These are phyloP conservation scores for Spea multiplicata DNA, from an alignment of 2,113 vertebrate species.

Conservation along the genomic window DNA sequence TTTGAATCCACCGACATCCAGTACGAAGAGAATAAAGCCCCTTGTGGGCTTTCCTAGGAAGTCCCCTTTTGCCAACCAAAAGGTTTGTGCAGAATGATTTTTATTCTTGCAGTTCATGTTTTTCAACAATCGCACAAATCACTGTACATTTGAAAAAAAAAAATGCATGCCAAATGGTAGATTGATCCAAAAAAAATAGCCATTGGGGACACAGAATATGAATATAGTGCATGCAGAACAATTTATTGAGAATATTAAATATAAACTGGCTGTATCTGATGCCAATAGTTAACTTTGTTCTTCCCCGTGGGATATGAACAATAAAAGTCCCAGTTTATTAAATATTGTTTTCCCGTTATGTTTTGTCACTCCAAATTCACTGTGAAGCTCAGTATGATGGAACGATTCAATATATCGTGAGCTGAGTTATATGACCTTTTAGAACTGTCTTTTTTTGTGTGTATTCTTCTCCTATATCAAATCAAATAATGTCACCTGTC, in stretches of 20 bases:
- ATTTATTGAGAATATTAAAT: slow-evolving; percentile 38
- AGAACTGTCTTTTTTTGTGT: slow-evolving; percentile 37
- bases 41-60: no score
- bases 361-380: slow-evolving; percentile 60
- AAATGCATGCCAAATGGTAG: slow-evolving; percentile 40
- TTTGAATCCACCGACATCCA: no score
- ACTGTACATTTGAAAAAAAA: slow-evolving; percentile 5
- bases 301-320: slow-evolving; percentile 53
- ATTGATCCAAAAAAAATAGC: slow-evolving; percentile 26
- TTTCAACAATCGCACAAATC: slow-evolving; percentile 38
- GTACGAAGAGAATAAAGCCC: no score
- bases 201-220: background rate
- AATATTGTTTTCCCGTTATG: slow-evolving; percentile 52
- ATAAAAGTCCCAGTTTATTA: slow-evolving; percentile 54
- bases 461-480: slow-evolving; percentile 30
- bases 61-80: no score
- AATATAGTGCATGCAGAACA: slow-evolving; percentile 28
- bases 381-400: slow-evolving; percentile 62
- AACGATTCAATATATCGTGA: slow-evolving; percentile 64
- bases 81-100: no score
- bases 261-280: slow-evolving; percentile 33
- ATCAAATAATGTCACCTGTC: slow-evolving; percentile 33
- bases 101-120: background rate
- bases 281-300: slow-evolving; percentile 45
- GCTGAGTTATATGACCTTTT: slow-evolving; percentile 56